phyloP scores from a whole-genome alignment of 2,888 invertebrate genomes.

The Dorcus hopei region DNA sequence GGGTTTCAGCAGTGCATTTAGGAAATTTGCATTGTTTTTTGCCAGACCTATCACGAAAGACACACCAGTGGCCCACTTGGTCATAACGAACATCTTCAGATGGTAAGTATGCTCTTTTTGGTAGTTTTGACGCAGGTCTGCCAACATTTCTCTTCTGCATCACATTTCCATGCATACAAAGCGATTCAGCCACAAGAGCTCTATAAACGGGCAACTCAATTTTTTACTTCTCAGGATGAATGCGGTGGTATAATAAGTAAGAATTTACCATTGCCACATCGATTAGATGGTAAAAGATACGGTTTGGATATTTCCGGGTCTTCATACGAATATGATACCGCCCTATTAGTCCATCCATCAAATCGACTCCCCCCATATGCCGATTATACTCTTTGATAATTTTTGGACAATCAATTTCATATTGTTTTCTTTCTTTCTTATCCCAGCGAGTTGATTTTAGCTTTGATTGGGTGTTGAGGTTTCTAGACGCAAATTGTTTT shows the following conservation, averaged over 20 bases:
- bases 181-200: neutral
- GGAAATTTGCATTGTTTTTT: no score
- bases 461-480: neutral
- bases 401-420: constrained; percentile 24
- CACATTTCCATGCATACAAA: neutral
- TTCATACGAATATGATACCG: constrained; percentile 24
- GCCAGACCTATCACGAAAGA: no score
- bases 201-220: constrained; percentile 1
- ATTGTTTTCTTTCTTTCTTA: neutral
- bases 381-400: constrained; percentile 27
- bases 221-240: constrained; percentile 10
- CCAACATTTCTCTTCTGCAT: no score
- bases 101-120: no score
- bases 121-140: no score
- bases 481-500: no score
- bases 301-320: constrained; percentile 20
- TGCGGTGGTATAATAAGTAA: constrained; percentile 13
- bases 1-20: no score
- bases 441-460: neutral
- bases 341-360: constrained; percentile 28
- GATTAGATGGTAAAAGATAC: constrained; percentile 20
- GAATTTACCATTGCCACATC: constrained; percentile 13
- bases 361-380: constrained; percentile 28
- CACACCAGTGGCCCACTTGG: no score
- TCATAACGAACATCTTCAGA: no score